These are phyloP conservation scores for Holcopasites calliopsidis DNA, from an alignment of 1,140 invertebrate genomes.

Conservation along the genomic window DNA sequence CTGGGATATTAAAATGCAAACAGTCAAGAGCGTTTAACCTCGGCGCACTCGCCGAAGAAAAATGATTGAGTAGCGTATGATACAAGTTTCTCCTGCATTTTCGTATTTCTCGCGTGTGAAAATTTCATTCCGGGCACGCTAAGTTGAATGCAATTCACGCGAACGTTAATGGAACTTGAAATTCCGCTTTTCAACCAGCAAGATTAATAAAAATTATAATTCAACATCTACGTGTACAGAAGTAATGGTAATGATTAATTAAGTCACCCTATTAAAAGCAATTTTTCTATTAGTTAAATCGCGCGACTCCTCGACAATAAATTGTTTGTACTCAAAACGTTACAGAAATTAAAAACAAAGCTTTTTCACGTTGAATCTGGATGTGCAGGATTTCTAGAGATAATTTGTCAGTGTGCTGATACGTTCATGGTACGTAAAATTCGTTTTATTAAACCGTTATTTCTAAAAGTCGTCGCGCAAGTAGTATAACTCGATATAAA, in stretches of 20 bases:
- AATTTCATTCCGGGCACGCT: neutral
- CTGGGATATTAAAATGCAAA: conserved; percentile 48
- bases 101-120: neutral
- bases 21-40: conserved; percentile 25
- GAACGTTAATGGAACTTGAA: no score
- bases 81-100: neutral
- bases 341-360: neutral
- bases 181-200: no score
- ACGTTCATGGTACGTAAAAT: neutral
- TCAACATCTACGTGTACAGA: no score
- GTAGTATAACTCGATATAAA: conserved; percentile 2
- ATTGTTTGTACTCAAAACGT: neutral
- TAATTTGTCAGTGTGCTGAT: neutral
- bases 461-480: neutral
- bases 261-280: no score
- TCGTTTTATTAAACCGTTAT: neutral
- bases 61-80: neutral
- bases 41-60: neutral
- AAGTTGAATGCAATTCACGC: no score
- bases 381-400: neutral
- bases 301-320: neutral
- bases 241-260: no score
- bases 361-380: neutral
- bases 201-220: no score
- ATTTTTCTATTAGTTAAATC: no score